These are phyloP conservation scores for Nebria salina DNA, from an alignment of 2,888 invertebrate species.

Conservation along the genomic window DNA sequence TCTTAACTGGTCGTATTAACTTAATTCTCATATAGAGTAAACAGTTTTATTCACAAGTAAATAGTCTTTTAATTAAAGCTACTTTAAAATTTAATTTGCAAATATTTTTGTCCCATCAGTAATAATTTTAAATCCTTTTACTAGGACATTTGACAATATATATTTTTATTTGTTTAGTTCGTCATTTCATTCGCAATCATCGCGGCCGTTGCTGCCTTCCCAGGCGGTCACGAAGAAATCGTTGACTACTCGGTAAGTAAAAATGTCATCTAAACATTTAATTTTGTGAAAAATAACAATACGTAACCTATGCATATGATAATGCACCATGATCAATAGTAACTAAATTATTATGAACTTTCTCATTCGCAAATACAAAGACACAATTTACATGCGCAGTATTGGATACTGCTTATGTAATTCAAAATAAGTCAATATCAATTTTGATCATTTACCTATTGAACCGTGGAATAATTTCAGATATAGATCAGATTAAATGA, in stretches of 20 bases:
- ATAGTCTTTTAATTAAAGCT: too few species aligned
- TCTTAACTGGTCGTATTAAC: background rate
- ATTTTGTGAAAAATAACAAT: background rate
- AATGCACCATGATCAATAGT: background rate
- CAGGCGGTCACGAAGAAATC: conserved; percentile 35
- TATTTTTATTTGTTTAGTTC: conserved; percentile 9
- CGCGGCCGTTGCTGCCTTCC: conserved; percentile 36
- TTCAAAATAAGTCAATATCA: background rate
- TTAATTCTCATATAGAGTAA: background rate
- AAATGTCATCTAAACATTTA: background rate
- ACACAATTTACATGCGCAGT: background rate
- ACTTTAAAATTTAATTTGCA: too few species aligned
- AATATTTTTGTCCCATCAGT: too few species aligned
- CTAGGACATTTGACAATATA: background rate
- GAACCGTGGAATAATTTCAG: background rate
- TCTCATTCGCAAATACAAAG: background rate
- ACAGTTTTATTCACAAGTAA: too few species aligned
- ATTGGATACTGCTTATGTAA: background rate
- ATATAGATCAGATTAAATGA: background rate
- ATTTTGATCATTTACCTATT: background rate
- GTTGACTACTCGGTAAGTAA: conserved; percentile 40
- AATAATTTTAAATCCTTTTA: too few species aligned
- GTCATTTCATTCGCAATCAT: conserved; percentile 23
- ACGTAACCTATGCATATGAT: background rate
- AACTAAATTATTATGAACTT: background rate